Evolutionary conservation across 2,888 invertebrate species (phyloP).

Genomic region (Oscheius sp.): DNA sequence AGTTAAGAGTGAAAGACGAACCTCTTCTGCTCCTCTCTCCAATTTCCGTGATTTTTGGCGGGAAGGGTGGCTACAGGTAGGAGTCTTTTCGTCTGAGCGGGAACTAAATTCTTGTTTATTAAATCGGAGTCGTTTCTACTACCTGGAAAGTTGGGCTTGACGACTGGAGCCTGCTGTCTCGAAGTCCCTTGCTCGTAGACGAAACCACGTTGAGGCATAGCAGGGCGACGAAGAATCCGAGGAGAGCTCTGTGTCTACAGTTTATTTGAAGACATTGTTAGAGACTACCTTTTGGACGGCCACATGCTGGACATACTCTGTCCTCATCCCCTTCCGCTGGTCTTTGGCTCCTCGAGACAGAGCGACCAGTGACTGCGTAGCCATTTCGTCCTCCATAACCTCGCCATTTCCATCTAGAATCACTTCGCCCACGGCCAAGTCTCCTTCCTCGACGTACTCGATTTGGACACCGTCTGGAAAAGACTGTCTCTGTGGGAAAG

Average conservation of each 20-base stretch:
- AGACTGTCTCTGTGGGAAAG: too few relatives aligned
- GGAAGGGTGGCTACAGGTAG: constrained; percentile 34
- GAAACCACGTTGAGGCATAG: neutral
- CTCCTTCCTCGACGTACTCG: constrained; percentile 9
- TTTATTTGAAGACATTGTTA: neutral
- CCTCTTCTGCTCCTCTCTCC: constrained; percentile 38
- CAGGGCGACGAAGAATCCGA: constrained; percentile 28
- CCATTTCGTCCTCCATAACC: constrained; percentile 33
- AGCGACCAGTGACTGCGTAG: constrained; percentile 36
- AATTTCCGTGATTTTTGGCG: constrained; percentile 1
- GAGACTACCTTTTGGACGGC: neutral
- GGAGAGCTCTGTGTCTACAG: constrained; percentile 15
- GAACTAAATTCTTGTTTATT: constrained; percentile 13
- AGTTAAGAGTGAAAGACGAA: neutral
- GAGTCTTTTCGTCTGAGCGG: constrained; percentile 22
- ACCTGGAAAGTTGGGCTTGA: constrained; percentile 31
- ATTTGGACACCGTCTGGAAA: neutral
- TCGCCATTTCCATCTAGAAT: constrained; percentile 22
- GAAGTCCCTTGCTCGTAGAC: constrained; percentile 16
- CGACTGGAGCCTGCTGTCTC: neutral
- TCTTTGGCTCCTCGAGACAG: constrained; percentile 23
- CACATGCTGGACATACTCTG: constrained; percentile 24
- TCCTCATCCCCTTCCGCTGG: constrained; percentile 5
- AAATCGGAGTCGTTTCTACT: neutral
- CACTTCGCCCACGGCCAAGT: constrained; percentile 10